phyloP scores from a whole-genome alignment of 2,797 vertebrate genomes.

The Sandelia bainsii region DNA sequence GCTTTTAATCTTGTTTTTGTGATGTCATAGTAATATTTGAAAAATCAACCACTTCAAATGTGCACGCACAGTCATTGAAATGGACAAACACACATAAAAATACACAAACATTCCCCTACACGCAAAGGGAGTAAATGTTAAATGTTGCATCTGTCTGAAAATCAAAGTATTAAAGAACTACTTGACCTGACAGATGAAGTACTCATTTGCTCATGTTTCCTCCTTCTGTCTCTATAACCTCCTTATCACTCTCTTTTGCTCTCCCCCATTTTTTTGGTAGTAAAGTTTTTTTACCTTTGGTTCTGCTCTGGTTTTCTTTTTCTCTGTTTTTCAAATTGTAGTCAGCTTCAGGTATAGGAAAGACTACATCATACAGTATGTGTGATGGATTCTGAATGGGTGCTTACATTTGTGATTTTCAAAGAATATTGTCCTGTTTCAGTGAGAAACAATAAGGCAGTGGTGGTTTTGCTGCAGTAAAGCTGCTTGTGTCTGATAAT shows the following conservation, averaged over 20 bases:
- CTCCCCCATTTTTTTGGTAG: constrained; percentile 13
- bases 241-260: constrained; percentile 22
- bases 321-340: constrained; percentile 17
- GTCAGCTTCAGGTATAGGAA: not conserved
- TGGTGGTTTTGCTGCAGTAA: not conserved
- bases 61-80: constrained; percentile 6
- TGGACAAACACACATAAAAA: constrained; percentile 14
- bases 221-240: constrained; percentile 24
- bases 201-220: constrained; percentile 62
- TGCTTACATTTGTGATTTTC: not conserved
- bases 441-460: not conserved
- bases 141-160: constrained; percentile 58
- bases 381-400: not conserved
- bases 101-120: constrained; percentile 27
- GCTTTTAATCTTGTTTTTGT: constrained; percentile 21
- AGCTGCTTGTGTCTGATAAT: not conserved
- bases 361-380: not conserved
- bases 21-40: constrained; percentile 27
- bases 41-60: constrained; percentile 35
- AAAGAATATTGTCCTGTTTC: not conserved
- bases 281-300: constrained; percentile 21
- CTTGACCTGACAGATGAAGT: constrained; percentile 74
- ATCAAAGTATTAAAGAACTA: constrained; percentile 67
- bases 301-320: not conserved
- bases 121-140: constrained; percentile 62